These are phyloP conservation scores for Parnassius apollo DNA, from an alignment of 2,888 invertebrate species.

Conservation along the genomic window DNA sequence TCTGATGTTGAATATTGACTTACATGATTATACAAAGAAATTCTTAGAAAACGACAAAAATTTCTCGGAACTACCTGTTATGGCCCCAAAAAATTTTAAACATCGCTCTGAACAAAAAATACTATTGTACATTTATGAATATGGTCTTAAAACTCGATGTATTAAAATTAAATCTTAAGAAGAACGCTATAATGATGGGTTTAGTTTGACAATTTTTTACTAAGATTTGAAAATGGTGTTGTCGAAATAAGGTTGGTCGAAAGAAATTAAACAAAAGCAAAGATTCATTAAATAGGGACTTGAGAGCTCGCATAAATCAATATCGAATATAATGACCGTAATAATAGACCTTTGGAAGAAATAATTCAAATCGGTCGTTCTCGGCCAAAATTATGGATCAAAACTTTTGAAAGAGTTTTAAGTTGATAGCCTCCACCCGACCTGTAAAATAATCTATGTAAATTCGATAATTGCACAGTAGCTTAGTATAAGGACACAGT, in stretches of 20 bases:
- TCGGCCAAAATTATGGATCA: neutral
- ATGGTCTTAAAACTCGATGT: neutral
- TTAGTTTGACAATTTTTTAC: constrained; percentile 27
- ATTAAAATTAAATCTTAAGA: constrained; percentile 12
- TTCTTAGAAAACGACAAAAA: constrained; percentile 52
- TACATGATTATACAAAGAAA: constrained; percentile 35
- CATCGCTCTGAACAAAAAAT: constrained; percentile 14
- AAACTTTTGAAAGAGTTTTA: neutral
- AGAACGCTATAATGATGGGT: neutral
- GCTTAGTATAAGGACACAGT: too few species aligned
- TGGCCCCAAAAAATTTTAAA: constrained; percentile 44
- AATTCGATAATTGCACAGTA: too few species aligned
- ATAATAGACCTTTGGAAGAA: constrained; percentile 35
- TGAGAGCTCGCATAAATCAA: constrained; percentile 51
- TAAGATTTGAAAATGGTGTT: constrained; percentile 20
- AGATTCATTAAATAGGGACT: constrained; percentile 40
- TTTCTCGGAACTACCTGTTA: constrained; percentile 61
- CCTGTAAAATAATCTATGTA: too few species aligned
- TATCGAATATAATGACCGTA: constrained; percentile 41
- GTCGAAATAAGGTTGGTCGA: constrained; percentile 32
- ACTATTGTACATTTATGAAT: constrained; percentile 12
- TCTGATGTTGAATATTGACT: too few species aligned
- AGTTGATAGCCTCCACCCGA: neutral
- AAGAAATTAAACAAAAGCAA: constrained; percentile 45
- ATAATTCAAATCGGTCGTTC: constrained; percentile 10